A percentile compares a stretch with the other conserved stretches of the same genome.
Evolutionary conservation across 2,888 invertebrate species (phyloP).

Genomic region (Apodemia hepburni): DNA sequence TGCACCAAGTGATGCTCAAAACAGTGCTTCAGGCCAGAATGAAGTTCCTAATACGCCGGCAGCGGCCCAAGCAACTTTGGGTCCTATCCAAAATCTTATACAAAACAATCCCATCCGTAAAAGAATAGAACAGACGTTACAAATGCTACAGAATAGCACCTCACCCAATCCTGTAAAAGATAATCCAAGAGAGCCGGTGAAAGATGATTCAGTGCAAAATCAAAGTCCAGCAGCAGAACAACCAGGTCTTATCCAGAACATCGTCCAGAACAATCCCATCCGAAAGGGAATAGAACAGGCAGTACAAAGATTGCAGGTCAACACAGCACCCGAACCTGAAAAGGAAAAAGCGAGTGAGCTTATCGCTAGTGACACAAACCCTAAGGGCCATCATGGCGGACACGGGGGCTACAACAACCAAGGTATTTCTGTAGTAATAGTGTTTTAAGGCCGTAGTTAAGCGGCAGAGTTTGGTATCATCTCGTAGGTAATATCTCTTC

Average conservation of each 20-base stretch:
- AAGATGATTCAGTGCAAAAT: conserved; percentile 33
- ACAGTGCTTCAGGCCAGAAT: conserved; percentile 5
- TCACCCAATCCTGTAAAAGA: conserved; percentile 42
- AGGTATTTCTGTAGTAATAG: too few relatives aligned
- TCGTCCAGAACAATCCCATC: conserved; percentile 47
- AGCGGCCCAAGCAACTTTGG: conserved; percentile 23
- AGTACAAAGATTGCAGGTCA: conserved; percentile 45
- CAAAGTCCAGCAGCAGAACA: conserved; percentile 13
- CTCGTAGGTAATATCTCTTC: too few relatives aligned
- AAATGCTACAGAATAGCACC: conserved; percentile 44
- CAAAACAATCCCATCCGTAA: conserved; percentile 48
- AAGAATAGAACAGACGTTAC: conserved; percentile 45
- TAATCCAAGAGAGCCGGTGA: conserved; percentile 42
- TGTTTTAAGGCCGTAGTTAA: too few relatives aligned
- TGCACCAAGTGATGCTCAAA: conserved; percentile 17
- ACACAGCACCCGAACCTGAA: conserved; percentile 45
- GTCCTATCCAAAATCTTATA: conserved; percentile 46
- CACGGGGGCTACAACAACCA: conserved; percentile 26
- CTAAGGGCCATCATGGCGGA: conserved; percentile 35
- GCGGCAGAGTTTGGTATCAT: too few relatives aligned
- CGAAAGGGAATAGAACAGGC: conserved; percentile 46
- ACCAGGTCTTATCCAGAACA: conserved; percentile 44
- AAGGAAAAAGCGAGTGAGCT: conserved; percentile 43
- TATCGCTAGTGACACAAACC: conserved; percentile 30
- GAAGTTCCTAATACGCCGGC: too few relatives aligned